Percentiles rank a stretch among this genome's conserved stretches.
Conservation (phyloP, 2,113 vertebrate genomes). For the Clinocottus analis region DNA sequence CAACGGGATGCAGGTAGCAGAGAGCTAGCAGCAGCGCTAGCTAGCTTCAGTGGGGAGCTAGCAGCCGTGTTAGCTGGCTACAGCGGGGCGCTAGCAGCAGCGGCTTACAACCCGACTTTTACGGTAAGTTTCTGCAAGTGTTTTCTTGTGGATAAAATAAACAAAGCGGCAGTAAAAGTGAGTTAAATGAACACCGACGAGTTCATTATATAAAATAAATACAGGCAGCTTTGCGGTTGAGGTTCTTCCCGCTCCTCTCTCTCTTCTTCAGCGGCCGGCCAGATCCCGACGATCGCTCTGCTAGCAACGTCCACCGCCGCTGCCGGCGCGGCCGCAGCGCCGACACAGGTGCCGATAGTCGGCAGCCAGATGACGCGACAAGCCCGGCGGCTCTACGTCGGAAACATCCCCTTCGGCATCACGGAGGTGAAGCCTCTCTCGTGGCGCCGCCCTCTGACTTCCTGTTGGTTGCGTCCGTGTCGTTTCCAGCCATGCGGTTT, state of each 20-base stretch:
- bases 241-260: too few relatives aligned
- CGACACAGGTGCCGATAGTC: conserved; percentile 78
- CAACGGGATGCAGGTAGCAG: too few relatives aligned
- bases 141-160: neutral
- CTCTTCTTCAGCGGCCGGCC: conserved; percentile 69
- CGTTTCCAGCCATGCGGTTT: neutral
- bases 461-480: neutral
- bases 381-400: conserved; percentile 83
- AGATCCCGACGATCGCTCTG: conserved; percentile 80
- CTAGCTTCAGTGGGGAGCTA: too few relatives aligned
- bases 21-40: too few relatives aligned
- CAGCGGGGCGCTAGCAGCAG: too few relatives aligned
- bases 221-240: too few relatives aligned
- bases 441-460: too few relatives aligned
- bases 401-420: conserved; percentile 84
- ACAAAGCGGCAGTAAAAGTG: neutral
- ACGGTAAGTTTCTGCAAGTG: too few relatives aligned
- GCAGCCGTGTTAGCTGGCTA: too few relatives aligned
- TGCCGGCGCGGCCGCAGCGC: conserved; percentile 72
- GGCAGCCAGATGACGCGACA: conserved; percentile 86
- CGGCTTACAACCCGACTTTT: too few relatives aligned
- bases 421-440: conserved; percentile 80
- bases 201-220: too few relatives aligned
- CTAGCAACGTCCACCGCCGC: conserved; percentile 75
- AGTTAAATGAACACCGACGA: too few relatives aligned